Conservation (phyloP, 2,888 invertebrate species). For the Caenorhabditis virilis region DNA sequence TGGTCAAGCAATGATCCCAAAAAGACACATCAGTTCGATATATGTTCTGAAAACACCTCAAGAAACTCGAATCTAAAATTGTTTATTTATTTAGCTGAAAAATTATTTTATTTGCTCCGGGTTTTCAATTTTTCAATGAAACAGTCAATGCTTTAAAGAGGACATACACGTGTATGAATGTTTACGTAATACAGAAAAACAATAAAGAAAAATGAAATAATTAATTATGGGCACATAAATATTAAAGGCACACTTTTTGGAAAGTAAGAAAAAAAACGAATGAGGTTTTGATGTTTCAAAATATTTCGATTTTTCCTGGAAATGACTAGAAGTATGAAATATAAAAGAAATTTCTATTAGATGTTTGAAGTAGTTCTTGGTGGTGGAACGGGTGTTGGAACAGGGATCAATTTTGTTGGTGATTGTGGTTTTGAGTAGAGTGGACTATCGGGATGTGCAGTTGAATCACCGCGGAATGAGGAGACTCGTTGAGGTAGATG, state of each 20-base stretch:
- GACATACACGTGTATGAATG: neutral
- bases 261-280: neutral
- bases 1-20: conserved; percentile 34
- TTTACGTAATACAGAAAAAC: neutral
- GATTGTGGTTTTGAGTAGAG: conserved; percentile 16
- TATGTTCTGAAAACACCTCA: neutral
- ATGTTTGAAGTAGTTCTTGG: neutral
- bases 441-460: conserved; percentile 30
- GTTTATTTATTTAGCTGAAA: neutral
- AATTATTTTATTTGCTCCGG: too few species aligned
- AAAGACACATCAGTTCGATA: conserved; percentile 17
- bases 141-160: too few species aligned
- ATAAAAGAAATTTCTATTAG: too few species aligned
- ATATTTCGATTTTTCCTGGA: too few species aligned
- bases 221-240: too few species aligned
- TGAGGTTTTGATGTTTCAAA: neutral
- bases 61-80: conserved; percentile 3
- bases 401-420: conserved; percentile 10
- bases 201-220: neutral
- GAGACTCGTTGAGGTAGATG: neutral
- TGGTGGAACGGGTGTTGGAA: conserved; percentile 17
- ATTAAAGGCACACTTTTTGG: too few species aligned
- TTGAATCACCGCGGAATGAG: conserved; percentile 33
- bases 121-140: too few species aligned
- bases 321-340: too few species aligned